Percentiles rank a stretch among this genome's conserved stretches.
Evolutionary conservation across 2,113 vertebrate genomes (phyloP).

Genomic region (Gymnogyps californianus): DNA sequence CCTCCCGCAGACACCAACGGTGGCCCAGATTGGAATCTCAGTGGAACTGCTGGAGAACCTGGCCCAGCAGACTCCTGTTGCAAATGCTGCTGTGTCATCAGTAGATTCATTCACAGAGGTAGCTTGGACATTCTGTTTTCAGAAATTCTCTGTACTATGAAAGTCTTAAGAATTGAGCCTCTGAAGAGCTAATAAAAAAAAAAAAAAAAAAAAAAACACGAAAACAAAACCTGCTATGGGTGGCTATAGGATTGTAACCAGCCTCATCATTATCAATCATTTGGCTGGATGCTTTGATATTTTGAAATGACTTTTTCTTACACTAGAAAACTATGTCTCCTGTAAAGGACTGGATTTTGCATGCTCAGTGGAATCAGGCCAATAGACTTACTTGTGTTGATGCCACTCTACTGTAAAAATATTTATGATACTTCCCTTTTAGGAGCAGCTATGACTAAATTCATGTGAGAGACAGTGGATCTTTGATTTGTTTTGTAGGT

Average conservation of each 20-base stretch:
- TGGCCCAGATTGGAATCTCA: slow-evolving; percentile 94
- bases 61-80: slow-evolving; percentile 90
- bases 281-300: not conserved
- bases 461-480: not conserved
- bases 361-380: not conserved
- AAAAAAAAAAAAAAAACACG: no score
- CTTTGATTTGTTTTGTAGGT: not conserved
- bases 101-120: slow-evolving; percentile 91
- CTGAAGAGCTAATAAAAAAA: not conserved
- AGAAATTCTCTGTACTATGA: not conserved
- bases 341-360: not conserved
- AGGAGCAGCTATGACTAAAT: not conserved
- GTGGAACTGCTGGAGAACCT: slow-evolving; percentile 89
- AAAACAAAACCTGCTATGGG: not conserved
- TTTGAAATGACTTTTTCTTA: not conserved
- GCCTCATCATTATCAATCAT: not conserved
- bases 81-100: slow-evolving; percentile 85
- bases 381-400: not conserved
- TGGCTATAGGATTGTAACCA: not conserved
- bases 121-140: not conserved
- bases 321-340: not conserved
- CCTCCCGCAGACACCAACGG: slow-evolving; percentile 77
- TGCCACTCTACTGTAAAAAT: not conserved
- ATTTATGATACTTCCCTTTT: not conserved
- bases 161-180: not conserved